A percentile compares a stretch with the other conserved stretches of the same genome.
phyloP scores from a whole-genome alignment of 2,113 vertebrate species.

The Erythrolamprus reginae region DNA sequence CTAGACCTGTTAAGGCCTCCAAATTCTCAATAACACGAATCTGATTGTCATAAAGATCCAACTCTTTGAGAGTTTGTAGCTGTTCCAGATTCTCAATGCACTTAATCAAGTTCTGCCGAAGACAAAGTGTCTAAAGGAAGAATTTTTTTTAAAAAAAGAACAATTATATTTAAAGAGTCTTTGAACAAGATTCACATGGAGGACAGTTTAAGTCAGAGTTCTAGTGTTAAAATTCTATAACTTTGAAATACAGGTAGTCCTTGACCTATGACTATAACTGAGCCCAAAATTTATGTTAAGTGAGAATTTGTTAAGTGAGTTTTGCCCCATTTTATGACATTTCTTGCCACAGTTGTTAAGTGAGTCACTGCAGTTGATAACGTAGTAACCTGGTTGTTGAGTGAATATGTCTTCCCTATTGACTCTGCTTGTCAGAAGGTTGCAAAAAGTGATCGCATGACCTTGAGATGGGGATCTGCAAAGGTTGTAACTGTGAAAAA shows the following conservation, averaged over 20 bases:
- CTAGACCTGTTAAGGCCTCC: constrained; percentile 80
- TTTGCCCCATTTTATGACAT: no score
- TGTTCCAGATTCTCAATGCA: constrained; percentile 91
- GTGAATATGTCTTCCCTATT: no score
- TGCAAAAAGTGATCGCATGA: no score
- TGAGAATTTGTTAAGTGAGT: no score
- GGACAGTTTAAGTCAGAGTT: not conserved
- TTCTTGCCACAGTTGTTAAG: no score
- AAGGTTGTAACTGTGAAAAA: no score
- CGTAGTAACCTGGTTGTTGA: no score
- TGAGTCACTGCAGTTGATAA: no score
- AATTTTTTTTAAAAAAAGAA: not conserved
- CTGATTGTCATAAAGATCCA: constrained; percentile 98
- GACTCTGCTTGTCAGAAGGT: no score
- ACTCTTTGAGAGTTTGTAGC: constrained; percentile 78
- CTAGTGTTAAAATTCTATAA: not conserved
- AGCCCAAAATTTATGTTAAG: no score
- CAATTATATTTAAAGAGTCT: not conserved
- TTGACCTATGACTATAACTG: no score
- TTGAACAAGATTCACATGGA: not conserved
- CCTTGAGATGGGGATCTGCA: no score
- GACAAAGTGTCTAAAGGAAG: constrained; percentile 82
- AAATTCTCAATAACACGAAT: constrained; percentile 92
- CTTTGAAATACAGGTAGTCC: not conserved
- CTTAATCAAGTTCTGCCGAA: constrained; percentile 95